Evolutionary conservation across 2,113 vertebrate genomes (phyloP).

Genomic region (Aldabrachelys gigantea): DNA sequence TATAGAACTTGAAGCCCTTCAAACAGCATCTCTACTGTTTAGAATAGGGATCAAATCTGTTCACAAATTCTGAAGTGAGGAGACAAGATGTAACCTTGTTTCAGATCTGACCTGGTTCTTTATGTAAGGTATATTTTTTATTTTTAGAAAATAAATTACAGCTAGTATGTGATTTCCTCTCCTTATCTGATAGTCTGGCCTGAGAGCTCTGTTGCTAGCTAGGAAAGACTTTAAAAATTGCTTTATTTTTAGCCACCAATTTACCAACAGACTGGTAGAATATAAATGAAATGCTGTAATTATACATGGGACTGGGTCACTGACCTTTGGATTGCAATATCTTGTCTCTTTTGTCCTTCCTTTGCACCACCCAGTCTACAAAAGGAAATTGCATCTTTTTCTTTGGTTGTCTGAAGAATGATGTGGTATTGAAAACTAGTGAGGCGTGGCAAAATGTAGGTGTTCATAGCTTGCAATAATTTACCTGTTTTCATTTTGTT

Average conservation of each 20-base stretch:
- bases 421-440: slow-evolving; percentile 91
- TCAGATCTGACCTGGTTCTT: neutral
- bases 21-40: neutral
- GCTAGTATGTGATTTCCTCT: neutral
- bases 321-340: slow-evolving; percentile 96
- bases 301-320: slow-evolving; percentile 89
- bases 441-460: slow-evolving; percentile 85
- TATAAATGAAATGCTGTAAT: slow-evolving; percentile 96
- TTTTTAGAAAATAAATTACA: neutral
- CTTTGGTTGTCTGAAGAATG: slow-evolving; percentile 83
- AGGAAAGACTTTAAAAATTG: slow-evolving; percentile 47
- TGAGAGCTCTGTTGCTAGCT: slow-evolving; percentile 30
- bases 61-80: slow-evolving; percentile 6
- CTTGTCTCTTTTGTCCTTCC: slow-evolving; percentile 94
- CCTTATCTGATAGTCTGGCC: neutral
- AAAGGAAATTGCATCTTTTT: slow-evolving; percentile 91
- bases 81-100: neutral
- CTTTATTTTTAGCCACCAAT: slow-evolving; percentile 69
- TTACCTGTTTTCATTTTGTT: slow-evolving; percentile 85
- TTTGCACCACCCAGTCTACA: slow-evolving; percentile 79
- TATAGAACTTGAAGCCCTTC: neutral
- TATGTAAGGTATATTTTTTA: neutral
- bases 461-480: slow-evolving; percentile 84
- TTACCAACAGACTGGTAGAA: slow-evolving; percentile 79
- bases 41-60: neutral